Evolutionary conservation across 2,797 vertebrate genomes (phyloP), one percentile per base, ranked within the genome.

Genomic region (Hephaestus fuliginosus): DNA sequence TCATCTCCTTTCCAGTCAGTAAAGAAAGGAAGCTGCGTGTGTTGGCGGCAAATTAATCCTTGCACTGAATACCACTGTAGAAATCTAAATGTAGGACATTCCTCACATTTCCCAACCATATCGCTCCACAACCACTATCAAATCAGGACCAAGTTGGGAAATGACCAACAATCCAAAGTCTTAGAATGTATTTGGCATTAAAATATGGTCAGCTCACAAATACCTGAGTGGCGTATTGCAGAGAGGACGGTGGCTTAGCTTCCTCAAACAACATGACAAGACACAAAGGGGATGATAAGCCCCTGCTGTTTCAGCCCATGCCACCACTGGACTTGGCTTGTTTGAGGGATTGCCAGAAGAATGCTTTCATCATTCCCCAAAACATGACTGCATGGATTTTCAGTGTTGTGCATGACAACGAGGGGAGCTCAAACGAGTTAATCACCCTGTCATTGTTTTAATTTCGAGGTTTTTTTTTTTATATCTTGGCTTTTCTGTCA

Each of bases 351-450:
- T 90, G 89, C 90, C 89, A 91, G 88, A 95, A 95, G 94, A 96
- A 96, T 96, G 95, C 94, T 95, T 96, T 96, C 92, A 96, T 95
- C 94, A 82, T 89, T 80, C 82, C 81, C 88, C 85, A 90, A 92
- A 94, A 93, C 85, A 90, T 78, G 81, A 89, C 79, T 75, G 86
- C 74, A 49, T 85, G 89, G 89, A 89, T 90, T 91, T 90, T 83
- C 83, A 73, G 61, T 48, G 81, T 77, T 70, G 76, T 70, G 84
- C 76, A 86, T 57, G 65, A 90, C 80, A 81, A 79, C 63, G 13
- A 71, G 66, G 53, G 52, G 75, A 61, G 78, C 81, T 86, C 66
- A 79, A 78, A 85, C 36, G 18, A 89, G 86, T 89, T 90, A 88
- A 92, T 93, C 88, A 81, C 36, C 67, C 84, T 4, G 13, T 69